Evolutionary conservation across 1,140 invertebrate genomes (phyloP).

Genomic region (Magallana gigas): DNA sequence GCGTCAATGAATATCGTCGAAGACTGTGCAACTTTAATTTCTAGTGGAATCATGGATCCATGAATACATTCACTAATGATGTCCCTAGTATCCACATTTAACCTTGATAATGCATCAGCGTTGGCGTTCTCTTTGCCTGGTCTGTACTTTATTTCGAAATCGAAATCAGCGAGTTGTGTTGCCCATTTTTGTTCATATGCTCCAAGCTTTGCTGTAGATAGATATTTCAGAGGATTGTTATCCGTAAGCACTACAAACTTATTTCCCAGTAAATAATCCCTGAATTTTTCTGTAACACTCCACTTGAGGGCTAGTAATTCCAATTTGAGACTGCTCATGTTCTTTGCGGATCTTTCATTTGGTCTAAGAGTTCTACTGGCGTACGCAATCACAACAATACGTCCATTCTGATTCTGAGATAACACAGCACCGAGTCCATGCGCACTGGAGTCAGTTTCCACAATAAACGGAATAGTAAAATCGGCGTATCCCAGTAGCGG

Average conservation of each 20-base stretch:
- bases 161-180: conserved; percentile 53
- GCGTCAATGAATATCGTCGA: neutral
- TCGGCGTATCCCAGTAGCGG: too few relatives aligned
- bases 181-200: conserved; percentile 55
- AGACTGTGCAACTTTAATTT: neutral
- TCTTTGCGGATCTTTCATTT: conserved; percentile 36
- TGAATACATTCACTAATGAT: neutral
- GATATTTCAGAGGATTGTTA: conserved; percentile 57
- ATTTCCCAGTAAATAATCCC: conserved; percentile 54
- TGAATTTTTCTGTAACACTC: conserved; percentile 56
- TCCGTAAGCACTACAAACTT: conserved; percentile 59
- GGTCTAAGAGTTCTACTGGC: conserved; percentile 44
- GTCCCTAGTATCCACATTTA: neutral
- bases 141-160: conserved; percentile 53
- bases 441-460: conserved; percentile 56
- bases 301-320: conserved; percentile 55
- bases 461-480: too few relatives aligned
- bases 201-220: conserved; percentile 53
- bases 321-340: conserved; percentile 37
- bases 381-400: conserved; percentile 41
- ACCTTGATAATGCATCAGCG: conserved; percentile 47
- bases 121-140: conserved; percentile 35
- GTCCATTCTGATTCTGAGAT: conserved; percentile 53
- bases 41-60: neutral
- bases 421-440: conserved; percentile 65